Percentiles rank a stretch among this genome's conserved stretches.
These are phyloP conservation scores for Perognathus longimembris DNA, from an alignment of 2,113 vertebrate genomes.

Conservation along the genomic window DNA sequence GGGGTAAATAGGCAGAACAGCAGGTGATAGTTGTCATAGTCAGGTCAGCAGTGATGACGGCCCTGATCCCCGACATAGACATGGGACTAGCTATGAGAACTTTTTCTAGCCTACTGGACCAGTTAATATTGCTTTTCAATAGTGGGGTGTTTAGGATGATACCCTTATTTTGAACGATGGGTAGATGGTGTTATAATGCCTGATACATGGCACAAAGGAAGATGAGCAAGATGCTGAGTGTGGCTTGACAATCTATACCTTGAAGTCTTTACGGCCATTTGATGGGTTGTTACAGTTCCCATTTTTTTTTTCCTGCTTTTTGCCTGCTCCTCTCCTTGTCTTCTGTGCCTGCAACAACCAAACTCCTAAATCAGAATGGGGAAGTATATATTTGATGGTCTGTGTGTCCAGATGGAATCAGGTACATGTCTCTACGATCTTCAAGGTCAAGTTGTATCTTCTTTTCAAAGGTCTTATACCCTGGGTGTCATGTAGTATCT, in stretches of 20 bases:
- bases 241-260: background rate
- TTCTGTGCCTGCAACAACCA: background rate
- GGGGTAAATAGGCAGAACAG: background rate
- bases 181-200: background rate
- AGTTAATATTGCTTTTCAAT: background rate
- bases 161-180: background rate
- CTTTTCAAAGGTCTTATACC: background rate
- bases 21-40: background rate
- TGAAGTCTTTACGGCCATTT: background rate
- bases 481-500: rapidly evolving
- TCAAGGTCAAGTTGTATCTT: rapidly evolving
- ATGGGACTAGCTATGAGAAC: background rate
- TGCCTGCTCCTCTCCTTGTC: background rate
- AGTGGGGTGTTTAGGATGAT: background rate
- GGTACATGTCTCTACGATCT: rapidly evolving
- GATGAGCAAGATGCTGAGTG: background rate
- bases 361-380: background rate
- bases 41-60: background rate
- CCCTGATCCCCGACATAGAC: background rate
- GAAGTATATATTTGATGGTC: background rate
- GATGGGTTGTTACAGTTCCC: background rate
- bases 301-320: background rate
- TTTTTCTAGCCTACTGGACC: background rate
- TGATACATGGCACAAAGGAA: background rate
- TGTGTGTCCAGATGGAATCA: background rate